Base-by-base conservation (phyloP, 2,113 vertebrate genomes). In the Macheiramphus alcinus region DNA sequence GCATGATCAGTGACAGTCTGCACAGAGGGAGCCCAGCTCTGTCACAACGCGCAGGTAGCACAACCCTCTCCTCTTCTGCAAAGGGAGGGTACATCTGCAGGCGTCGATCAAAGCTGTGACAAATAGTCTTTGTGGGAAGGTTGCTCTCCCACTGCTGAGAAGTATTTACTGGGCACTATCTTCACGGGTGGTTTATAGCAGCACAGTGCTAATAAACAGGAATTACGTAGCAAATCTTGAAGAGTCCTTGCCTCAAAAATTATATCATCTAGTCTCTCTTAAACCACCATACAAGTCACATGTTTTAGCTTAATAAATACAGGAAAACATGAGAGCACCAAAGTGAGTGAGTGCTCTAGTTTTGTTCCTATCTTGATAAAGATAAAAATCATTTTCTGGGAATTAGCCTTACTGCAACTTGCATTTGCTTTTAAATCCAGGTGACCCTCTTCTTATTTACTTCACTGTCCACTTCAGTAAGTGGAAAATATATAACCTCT, bases 1-100 rank as follows among this genome's bases (percentile, higher is more conserved):
- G 62, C 32, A 7, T 4, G 56, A 31, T 63, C 88, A 42, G 88
- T 7, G 56, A 65, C 56, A 16, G 73, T n/a, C 47, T 6, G 50
- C 50, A 4, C 45, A 19, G 68, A 48, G 36, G 42, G 43, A 80
- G 55, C 23, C 66, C 52, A 20, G 31, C 81, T 85, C 43, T 9
- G 5, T 10, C 2, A 0, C 47, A 59, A 25, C 4, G 43, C 16
- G 16, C 1, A 47, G 4, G 34, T 3, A 34, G 47, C 1, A 1
- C 68, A 40, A 15, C 43, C 26, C 31, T 31, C 22, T 61, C n/a
- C 38, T 59, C 11, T 3, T 14, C 78, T 76, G 58, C 86, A 22
- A 19, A 73, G 26, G 32, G 4, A 85, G 42, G 21, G 29, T n/a
- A 10, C 0, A 0, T 25, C 55, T 18, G 43, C 52, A 67, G 74